Evolutionary conservation across 2,888 invertebrate genomes (phyloP).

Genomic region (Listrodromus nycthemerus): DNA sequence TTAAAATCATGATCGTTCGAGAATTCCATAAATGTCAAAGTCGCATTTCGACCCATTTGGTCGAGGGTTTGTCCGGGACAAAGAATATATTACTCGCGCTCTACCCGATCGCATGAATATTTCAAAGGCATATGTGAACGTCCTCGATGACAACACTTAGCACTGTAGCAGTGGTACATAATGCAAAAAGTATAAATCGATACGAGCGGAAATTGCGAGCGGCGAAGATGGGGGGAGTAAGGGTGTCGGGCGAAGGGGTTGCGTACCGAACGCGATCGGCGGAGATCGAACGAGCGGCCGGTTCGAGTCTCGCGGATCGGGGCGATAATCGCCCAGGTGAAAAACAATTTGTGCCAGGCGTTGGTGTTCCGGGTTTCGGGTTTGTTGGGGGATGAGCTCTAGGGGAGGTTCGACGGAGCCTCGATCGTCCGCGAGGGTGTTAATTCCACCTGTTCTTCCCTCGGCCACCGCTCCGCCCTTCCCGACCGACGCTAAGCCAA

Average conservation of each 20-base stretch:
- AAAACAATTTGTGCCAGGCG: conserved; percentile 55
- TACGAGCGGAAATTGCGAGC: conserved; percentile 17
- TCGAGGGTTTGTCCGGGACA: not conserved
- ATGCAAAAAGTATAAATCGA: conserved; percentile 47
- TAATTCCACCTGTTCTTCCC: conserved; percentile 79
- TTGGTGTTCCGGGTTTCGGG: conserved; percentile 3
- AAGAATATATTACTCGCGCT: not conserved
- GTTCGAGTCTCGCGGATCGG: conserved; percentile 42
- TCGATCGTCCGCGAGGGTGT: conserved; percentile 72
- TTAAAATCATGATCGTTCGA: not conserved
- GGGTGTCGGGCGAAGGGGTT: not conserved
- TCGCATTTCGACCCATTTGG: not conserved
- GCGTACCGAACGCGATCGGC: conserved; percentile 25
- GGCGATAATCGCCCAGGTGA: conserved; percentile 57
- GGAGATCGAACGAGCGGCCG: conserved; percentile 15
- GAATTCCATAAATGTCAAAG: not conserved
- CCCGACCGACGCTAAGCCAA: conserved; percentile 71
- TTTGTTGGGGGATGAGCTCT: not conserved
- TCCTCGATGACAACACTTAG: conserved; percentile 37
- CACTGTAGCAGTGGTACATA: conserved; percentile 13
- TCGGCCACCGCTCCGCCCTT: conserved; percentile 71
- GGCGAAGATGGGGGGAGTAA: not conserved
- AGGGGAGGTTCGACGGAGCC: conserved; percentile 3
- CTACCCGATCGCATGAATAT: conserved; percentile 24
- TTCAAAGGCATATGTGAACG: conserved; percentile 5